phyloP scores from a whole-genome alignment of 2,888 invertebrate species.

The Acronicta alni region DNA sequence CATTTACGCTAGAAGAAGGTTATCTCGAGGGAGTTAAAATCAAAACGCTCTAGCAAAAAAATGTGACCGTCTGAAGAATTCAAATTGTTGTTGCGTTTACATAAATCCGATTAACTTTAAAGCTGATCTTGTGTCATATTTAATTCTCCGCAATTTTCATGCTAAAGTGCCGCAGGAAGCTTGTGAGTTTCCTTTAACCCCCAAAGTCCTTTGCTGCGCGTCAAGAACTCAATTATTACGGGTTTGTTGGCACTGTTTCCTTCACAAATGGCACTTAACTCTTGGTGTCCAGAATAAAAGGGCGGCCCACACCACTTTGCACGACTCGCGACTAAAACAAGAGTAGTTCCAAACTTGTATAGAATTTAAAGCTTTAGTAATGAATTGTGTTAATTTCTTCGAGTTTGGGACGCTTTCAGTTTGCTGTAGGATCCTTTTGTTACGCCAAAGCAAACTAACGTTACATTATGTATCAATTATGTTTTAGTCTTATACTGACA shows the following conservation, averaged over 20 bases:
- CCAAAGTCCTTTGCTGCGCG: slow-evolving; percentile 26
- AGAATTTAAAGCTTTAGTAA: slow-evolving; percentile 48
- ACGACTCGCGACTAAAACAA: slow-evolving; percentile 32
- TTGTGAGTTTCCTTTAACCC: slow-evolving; percentile 25
- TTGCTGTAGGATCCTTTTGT: slow-evolving; percentile 21
- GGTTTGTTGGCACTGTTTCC: slow-evolving; percentile 22
- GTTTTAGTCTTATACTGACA: no score
- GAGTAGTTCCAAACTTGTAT: slow-evolving; percentile 45
- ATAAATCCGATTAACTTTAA: slow-evolving; percentile 38
- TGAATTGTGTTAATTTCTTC: slow-evolving; percentile 54
- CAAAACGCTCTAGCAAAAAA: slow-evolving; percentile 11
- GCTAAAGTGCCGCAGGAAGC: slow-evolving; percentile 34
- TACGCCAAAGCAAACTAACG: neutral
- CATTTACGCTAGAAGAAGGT: no score
- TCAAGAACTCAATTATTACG: slow-evolving; percentile 47
- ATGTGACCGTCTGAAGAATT: slow-evolving; percentile 14
- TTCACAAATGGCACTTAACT: slow-evolving; percentile 28
- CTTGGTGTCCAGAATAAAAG: slow-evolving; percentile 46
- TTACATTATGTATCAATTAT: no score
- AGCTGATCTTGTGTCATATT: slow-evolving; percentile 30
- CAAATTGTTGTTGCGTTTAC: slow-evolving; percentile 34
- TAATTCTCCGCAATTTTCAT: slow-evolving; percentile 47
- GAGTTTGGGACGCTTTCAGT: slow-evolving; percentile 28
- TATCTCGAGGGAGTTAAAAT: neutral
- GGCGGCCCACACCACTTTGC: slow-evolving; percentile 30